These are phyloP conservation scores for Tillus elongatus DNA, from an alignment of 2,888 invertebrate genomes.

Conservation along the genomic window DNA sequence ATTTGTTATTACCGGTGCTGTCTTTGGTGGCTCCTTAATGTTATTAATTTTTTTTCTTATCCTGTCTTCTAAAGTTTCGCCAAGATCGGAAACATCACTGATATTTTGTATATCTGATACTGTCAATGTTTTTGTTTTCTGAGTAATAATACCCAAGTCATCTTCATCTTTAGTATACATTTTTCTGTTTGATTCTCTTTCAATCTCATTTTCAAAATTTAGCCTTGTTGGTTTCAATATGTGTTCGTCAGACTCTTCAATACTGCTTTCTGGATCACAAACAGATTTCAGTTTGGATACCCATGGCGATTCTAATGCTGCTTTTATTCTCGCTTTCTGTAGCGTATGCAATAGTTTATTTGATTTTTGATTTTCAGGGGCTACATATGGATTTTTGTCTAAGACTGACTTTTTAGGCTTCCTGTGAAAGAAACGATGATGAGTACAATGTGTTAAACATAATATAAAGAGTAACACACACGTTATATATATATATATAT, in stretches of 20 bases:
- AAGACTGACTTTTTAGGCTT: slow-evolving; percentile 21
- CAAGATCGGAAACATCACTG: slow-evolving; percentile 8
- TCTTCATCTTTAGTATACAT: slow-evolving; percentile 9
- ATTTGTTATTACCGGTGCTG: neutral
- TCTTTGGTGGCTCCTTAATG: slow-evolving; percentile 8
- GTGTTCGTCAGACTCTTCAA: slow-evolving; percentile 11
- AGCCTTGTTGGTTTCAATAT: slow-evolving; percentile 17
- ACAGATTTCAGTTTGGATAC: slow-evolving; percentile 23
- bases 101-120: no score
- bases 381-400: slow-evolving; percentile 26
- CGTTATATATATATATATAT: no score
- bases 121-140: neutral
- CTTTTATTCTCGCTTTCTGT: slow-evolving; percentile 22
- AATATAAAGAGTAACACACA: no score
- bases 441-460: no score
- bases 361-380: slow-evolving; percentile 18
- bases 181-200: slow-evolving; percentile 10
- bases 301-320: slow-evolving; percentile 26
- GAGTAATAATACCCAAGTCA: slow-evolving; percentile 11
- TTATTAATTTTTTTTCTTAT: slow-evolving; percentile 16
- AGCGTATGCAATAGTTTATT: slow-evolving; percentile 23
- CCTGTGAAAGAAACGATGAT: no score
- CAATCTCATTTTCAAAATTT: slow-evolving; percentile 18
- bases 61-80: slow-evolving; percentile 19
- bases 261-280: slow-evolving; percentile 30